Percentiles rank a stretch among this genome's conserved stretches.
These are phyloP conservation scores for Sinohyriopsis cumingii DNA, from an alignment of 2,888 invertebrate genomes.

Conservation along the genomic window DNA sequence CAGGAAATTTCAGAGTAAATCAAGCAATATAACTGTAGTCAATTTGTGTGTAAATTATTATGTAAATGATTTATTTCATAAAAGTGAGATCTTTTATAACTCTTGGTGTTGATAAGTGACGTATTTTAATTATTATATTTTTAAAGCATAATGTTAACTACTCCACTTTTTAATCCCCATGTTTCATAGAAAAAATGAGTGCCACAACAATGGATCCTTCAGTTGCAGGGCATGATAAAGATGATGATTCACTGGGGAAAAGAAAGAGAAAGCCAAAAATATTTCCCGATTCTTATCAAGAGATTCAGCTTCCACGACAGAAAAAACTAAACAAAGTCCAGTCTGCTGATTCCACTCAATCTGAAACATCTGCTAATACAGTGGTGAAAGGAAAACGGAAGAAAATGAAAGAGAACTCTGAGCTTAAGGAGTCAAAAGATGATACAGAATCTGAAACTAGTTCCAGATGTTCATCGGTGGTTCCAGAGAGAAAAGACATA, in stretches of 20 bases:
- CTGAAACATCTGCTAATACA: background rate
- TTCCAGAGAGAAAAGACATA: background rate
- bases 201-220: too few species aligned
- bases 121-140: too few species aligned
- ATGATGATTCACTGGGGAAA: slow-evolving; percentile 9
- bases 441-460: slow-evolving; percentile 5
- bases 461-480: background rate
- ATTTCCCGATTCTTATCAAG: slow-evolving; percentile 34
- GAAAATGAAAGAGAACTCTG: slow-evolving; percentile 2
- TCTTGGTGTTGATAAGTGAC: too few species aligned
- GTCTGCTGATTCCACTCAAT: too few species aligned
- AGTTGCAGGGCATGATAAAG: background rate
- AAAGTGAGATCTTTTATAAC: too few species aligned
- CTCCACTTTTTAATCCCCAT: too few species aligned
- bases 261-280: slow-evolving; percentile 33
- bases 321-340: slow-evolving; percentile 2
- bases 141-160: too few species aligned
- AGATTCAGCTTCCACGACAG: slow-evolving; percentile 5
- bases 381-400: slow-evolving; percentile 7
- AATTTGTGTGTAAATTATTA: too few species aligned
- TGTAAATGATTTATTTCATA: too few species aligned
- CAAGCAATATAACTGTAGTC: too few species aligned
- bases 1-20: too few species aligned
- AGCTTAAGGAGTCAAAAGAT: background rate
- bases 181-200: too few species aligned